Conservation (phyloP, 2,888 invertebrate species). For the Lottia scabra region DNA sequence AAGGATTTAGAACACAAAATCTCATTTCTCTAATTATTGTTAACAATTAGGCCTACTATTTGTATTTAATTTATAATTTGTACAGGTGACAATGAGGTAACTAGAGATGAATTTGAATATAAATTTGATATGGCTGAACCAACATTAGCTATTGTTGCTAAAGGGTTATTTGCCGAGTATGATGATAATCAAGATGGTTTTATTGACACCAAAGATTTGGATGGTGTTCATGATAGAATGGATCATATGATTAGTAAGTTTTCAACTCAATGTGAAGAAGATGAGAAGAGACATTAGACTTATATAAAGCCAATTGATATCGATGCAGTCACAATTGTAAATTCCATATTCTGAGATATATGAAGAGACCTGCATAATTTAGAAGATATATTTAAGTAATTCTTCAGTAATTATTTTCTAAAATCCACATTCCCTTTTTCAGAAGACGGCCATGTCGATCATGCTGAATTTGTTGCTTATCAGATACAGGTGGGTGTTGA, state of each 20-base stretch:
- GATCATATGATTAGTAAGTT: constrained; percentile 10
- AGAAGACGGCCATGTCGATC: constrained; percentile 10
- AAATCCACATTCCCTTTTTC: background rate
- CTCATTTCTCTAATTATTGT: no score
- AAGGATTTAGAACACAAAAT: no score
- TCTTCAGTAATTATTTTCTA: no score
- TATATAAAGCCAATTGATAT: no score
- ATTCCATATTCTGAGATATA: no score
- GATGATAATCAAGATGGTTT: constrained; percentile 17
- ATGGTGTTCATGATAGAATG: constrained; percentile 14
- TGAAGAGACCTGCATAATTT: no score
- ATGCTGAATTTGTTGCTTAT: constrained; percentile 11
- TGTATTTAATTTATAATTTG: no score
- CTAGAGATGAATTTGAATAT: constrained; percentile 9
- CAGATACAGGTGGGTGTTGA: constrained; percentile 2
- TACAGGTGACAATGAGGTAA: constrained; percentile 13
- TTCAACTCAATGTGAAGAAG: no score
- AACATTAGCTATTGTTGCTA: constrained; percentile 7
- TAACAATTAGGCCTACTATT: no score
- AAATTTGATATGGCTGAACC: constrained; percentile 16
- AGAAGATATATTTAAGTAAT: no score
- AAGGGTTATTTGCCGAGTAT: constrained; percentile 15
- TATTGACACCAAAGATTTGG: constrained; percentile 9
- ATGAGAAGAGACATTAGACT: no score
- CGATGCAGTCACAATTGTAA: no score